Base-by-base conservation (phyloP, 2,797 vertebrate species). In the Pseudochaenichthys georgianus region DNA sequence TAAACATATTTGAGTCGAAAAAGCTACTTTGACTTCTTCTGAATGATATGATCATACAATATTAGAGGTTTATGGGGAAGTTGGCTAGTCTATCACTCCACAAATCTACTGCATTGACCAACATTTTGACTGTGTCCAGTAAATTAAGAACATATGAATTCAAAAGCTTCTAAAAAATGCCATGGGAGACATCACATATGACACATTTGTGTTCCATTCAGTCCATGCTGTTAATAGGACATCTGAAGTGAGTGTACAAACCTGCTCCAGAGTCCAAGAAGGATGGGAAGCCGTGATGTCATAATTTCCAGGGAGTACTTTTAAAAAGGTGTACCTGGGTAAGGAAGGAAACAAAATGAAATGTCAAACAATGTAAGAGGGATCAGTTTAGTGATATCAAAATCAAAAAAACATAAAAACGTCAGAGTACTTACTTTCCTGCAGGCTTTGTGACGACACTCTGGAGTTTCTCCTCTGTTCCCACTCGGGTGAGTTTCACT, bases 221-320 rank as follows among this genome's bases (percentile, higher is more conserved):
- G 5, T 53, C 42, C 50, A 13, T 57, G 48, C 47, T 42, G 28
- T 21, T 28, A n/a, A 38, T 3, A 7, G 0, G 0, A 9, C 9
- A 72, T 17, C 11, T 47, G 11, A 42, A 4, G 47, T 2, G 3
- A 59, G 67, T 64, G 53, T 11, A 84, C 95, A 83, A 64, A 99
- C 98, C 96, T 97, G 94, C 89, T 98, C 97, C 80, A 99, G 74
- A 1, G 94, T 94, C 98, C 98, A 99, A 60, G 97, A 97, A 0
- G 96, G 93, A 88, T 99, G 98, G 9, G 94, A 94, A 5, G 97
- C 97, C 71, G 95, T 94, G 80, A 99, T 97, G 86, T 98, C 97
- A 64, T 98, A 99, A 83, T 93, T 95, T 3, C 98, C 98, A 61
- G 98, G 98, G 48, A 98, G 96, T 42, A 99, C 98, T 95, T 97